Conservation (phyloP, 2,888 invertebrate species). For the Sarcophaga caerulescens region DNA sequence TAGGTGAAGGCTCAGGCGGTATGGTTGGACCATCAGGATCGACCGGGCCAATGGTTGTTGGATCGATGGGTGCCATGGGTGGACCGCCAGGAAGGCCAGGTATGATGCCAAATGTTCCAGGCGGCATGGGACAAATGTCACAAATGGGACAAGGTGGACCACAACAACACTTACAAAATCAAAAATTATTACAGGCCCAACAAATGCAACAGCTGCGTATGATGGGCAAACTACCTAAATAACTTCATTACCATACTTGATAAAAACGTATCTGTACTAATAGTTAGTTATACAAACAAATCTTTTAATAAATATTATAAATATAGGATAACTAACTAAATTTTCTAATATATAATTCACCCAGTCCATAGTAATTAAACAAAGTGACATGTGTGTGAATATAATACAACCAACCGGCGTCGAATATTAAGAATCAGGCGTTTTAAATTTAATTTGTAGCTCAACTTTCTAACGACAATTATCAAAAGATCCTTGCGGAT, state of each 20-base stretch:
- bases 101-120: conserved; percentile 71
- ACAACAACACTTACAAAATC: conserved; percentile 80
- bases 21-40: conserved; percentile 60
- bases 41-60: conserved; percentile 54
- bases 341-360: too few relatives aligned
- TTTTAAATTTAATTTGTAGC: too few relatives aligned
- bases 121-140: conserved; percentile 69
- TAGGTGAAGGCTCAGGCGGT: conserved; percentile 67
- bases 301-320: not conserved
- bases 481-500: too few relatives aligned
- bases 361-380: too few relatives aligned
- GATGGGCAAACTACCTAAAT: conserved; percentile 68
- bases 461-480: too few relatives aligned
- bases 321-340: too few relatives aligned
- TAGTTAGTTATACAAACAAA: not conserved
- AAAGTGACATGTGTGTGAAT: too few relatives aligned
- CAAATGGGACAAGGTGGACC: conserved; percentile 80
- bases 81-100: conserved; percentile 66
- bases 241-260: conserved; percentile 1
- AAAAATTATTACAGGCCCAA: conserved; percentile 80
- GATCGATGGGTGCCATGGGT: conserved; percentile 59
- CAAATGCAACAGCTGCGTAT: conserved; percentile 83
- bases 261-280: not conserved
- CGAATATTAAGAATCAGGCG: too few relatives aligned
- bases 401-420: too few relatives aligned